Percentiles rank a stretch among this genome's conserved stretches.
Evolutionary conservation across 2,113 vertebrate species (phyloP).

Genomic region (Gnathonemus echidnorhynchus): DNA sequence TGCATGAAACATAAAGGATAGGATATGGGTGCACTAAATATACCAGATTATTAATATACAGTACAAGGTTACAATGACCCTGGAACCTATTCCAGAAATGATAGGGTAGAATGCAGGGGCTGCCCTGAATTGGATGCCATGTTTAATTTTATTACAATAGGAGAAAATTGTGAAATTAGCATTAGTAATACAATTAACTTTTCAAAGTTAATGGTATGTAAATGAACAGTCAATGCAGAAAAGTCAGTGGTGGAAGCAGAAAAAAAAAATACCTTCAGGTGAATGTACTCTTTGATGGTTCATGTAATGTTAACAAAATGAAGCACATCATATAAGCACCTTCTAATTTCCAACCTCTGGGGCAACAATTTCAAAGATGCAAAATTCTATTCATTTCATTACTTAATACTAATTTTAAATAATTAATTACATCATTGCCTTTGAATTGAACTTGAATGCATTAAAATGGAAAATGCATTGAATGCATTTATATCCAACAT

Average conservation of each 20-base stretch:
- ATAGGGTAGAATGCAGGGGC: neutral
- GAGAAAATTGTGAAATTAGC: neutral
- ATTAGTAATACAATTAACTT: neutral
- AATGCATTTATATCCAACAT: neutral
- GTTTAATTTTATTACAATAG: neutral
- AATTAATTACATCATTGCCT: neutral
- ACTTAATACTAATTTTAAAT: neutral
- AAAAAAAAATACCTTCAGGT: neutral
- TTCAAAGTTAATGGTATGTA: neutral
- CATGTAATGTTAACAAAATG: slow-evolving; percentile 14
- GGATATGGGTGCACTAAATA: neutral
- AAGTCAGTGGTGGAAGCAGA: neutral
- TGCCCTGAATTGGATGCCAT: neutral
- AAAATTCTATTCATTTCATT: neutral
- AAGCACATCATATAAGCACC: neutral
- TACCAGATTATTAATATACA: neutral
- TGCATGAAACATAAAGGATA: neutral
- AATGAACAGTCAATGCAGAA: neutral
- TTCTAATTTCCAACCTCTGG: slow-evolving; percentile 14
- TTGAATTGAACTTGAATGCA: slow-evolving; percentile 8
- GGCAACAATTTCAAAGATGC: neutral
- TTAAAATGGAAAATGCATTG: neutral
- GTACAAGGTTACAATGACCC: neutral
- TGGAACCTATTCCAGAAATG: neutral
- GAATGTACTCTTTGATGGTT: neutral